Evolutionary conservation across 2,113 vertebrate genomes (phyloP), one percentile per base, ranked within the genome.

Genomic region (Melanostigma gelatinosum): DNA sequence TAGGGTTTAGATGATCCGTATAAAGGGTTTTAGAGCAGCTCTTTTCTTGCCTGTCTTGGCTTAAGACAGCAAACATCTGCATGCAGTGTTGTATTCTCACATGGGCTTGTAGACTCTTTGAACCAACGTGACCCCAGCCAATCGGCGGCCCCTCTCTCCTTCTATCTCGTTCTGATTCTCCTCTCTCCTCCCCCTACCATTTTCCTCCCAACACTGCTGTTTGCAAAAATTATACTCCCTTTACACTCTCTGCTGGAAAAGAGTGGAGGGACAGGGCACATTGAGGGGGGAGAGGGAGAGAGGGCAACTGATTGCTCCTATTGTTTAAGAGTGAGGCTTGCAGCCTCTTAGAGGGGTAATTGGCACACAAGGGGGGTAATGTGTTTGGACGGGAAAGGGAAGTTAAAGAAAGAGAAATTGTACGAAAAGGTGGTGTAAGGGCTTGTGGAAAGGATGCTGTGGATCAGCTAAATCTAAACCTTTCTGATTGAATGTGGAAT

Each of bases 241-340:
- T 64, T 85, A 82, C 91, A 84, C 90, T 85, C 86, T 68, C 79
- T 77, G 87, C 78, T 81, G 79, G 85, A 92, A 90, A 87, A 86
- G 80, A 84, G 75, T 46, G 77, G 72, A 67, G 91, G 85, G 84
- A 83, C 77, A 87, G 79, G 90, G 87, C 82, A 79, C 70, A 78
- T 55, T 54, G 57, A 74, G 54, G 82, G 72, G 73, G 73, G 82
- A 78, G 60, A 22, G 60, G 20, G 87, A 80, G 77, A 89, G 85
- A 84, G 88, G 91, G 85, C 88, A 85, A 84, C 92, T 95, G 94
- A 95, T 95, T 94, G 94, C 92, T 89, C 89, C 93, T 90, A 94
- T 95, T 95, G 94, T 95, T 89, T 94, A 92, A 90, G 85, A 91
- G 85, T 89, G 88, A 92, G 83, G 85, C 90, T 90, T 88, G 83